Evolutionary conservation across 2,113 vertebrate genomes (phyloP), one percentile per base, ranked within the genome.

Genomic region (Sander lucioperca): DNA sequence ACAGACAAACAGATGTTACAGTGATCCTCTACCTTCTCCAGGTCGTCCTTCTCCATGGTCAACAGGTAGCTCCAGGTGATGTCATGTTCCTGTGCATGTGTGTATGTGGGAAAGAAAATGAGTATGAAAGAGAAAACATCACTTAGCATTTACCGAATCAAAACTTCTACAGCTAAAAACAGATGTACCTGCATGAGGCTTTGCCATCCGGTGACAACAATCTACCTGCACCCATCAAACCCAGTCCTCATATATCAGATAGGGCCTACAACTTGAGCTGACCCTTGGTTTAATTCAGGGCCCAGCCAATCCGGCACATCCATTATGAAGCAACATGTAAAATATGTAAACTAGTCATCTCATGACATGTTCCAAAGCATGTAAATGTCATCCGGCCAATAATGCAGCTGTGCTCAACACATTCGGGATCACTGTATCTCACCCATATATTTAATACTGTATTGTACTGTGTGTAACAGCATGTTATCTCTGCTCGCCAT

Each of bases 41-140:
- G 90, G 51, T 99, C 97, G 36, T 96, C 94, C 92, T 96, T 94
- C 78, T 94, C 93, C 96, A 99, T 97, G 68, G 88, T 92, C 88
- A 98, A 82, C 94, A 99, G 96, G 30, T 96, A 80, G 82, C 94
- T 96, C 96, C 97, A 97, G 77, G 94, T 77, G 94, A 97, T 93
- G 76, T 94, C 96, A 88, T 92, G 94, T 54, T 98, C 96, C 98
- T 99, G 87, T 30, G 47, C 16, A 36, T 8, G 19, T 63, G 80
- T 74, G 56, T 54, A 48, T 21, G 62, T 18, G 50, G 2, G 25
- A 21, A 54, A 79, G 54, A 51, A 51, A 25, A 1, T 12, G 8
- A 65, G 12, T 25, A 51, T 39, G 19, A 71, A 16, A 78, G 8
- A 61, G 21, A 65, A 62, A 82, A 67, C 30, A 68, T 77, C 64